phyloP scores from a whole-genome alignment of 1,140 invertebrate genomes.

The Coelopa frigida region DNA sequence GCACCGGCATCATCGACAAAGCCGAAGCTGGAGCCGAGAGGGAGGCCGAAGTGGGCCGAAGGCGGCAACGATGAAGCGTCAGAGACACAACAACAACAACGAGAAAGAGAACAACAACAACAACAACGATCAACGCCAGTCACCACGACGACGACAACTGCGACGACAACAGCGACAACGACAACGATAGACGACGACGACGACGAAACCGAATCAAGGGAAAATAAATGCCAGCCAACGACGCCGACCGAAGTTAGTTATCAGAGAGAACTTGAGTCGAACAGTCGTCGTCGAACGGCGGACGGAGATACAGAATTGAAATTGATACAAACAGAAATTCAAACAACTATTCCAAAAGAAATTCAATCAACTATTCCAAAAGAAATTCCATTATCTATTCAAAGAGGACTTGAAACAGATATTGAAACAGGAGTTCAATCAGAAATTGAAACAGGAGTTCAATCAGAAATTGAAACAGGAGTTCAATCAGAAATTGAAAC shows the following conservation, averaged over 20 bases:
- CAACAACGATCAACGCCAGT: slow-evolving; percentile 7
- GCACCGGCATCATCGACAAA: slow-evolving; percentile 7
- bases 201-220: slow-evolving; percentile 23
- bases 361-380: no score
- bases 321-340: no score
- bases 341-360: no score
- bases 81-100: slow-evolving; percentile 14
- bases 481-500: no score
- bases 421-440: no score
- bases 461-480: no score
- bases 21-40: neutral
- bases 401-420: no score
- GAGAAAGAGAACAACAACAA: slow-evolving; percentile 3
- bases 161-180: slow-evolving; percentile 2
- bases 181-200: slow-evolving; percentile 4
- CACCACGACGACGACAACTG: slow-evolving; percentile 4
- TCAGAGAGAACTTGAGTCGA: slow-evolving; percentile 36
- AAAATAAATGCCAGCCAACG: slow-evolving; percentile 39
- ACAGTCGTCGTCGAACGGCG: slow-evolving; percentile 15
- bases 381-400: no score
- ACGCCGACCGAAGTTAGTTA: slow-evolving; percentile 38
- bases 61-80: neutral
- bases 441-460: no score
- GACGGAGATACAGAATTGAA: no score
- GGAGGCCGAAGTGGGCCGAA: no score